Conservation (phyloP, 1,140 invertebrate species). For the Helicoverpa armigera region DNA sequence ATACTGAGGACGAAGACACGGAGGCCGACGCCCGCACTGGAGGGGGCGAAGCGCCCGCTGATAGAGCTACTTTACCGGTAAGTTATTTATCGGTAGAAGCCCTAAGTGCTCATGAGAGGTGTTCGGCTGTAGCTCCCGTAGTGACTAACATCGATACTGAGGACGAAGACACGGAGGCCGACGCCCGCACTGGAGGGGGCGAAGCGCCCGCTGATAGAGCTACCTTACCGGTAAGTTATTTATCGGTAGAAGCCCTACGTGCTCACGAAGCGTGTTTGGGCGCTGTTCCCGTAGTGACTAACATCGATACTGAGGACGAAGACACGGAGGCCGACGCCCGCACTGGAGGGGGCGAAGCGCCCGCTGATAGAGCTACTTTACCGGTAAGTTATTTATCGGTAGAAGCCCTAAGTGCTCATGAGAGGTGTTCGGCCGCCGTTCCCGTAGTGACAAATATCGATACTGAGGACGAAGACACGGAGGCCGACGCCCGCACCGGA, state of each 20-base stretch:
- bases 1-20: conserved; percentile 73
- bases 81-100: conserved; percentile 89
- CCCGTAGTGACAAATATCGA: conserved; percentile 63
- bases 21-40: conserved; percentile 80
- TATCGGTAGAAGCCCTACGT: conserved; percentile 91
- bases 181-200: conserved; percentile 82
- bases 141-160: conserved; percentile 64
- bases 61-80: conserved; percentile 77
- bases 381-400: conserved; percentile 88
- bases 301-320: conserved; percentile 72
- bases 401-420: conserved; percentile 90
- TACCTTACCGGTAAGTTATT: conserved; percentile 61
- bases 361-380: conserved; percentile 79
- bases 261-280: conserved; percentile 87
- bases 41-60: conserved; percentile 83
- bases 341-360: conserved; percentile 83
- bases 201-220: conserved; percentile 83
- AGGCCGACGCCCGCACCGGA: conserved; percentile 79
- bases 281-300: conserved; percentile 58
- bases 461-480: conserved; percentile 73
- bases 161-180: conserved; percentile 72
- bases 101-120: conserved; percentile 89
- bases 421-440: conserved; percentile 72
- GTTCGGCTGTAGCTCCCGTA: conserved; percentile 61
- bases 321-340: conserved; percentile 76